Conservation (phyloP, 2,888 invertebrate species). For the Lacanobia wlatinum region DNA sequence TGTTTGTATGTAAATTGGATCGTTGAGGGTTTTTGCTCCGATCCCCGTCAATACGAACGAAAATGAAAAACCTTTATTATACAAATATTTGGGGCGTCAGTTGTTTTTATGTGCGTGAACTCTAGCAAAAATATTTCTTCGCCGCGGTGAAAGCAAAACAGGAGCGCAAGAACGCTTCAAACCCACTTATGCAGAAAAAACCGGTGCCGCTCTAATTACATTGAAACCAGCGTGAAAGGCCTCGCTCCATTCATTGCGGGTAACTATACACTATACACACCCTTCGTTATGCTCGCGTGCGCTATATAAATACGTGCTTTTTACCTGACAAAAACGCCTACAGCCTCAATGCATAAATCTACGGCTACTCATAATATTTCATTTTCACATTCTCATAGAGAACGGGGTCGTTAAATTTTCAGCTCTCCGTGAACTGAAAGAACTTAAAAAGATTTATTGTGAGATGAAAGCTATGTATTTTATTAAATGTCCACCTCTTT, state of each 20-base stretch:
- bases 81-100: constrained; percentile 59
- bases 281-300: constrained; percentile 68
- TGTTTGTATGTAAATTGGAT: constrained; percentile 65
- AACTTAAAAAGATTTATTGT: constrained; percentile 61
- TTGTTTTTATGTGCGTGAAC: constrained; percentile 64
- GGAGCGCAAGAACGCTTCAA: constrained; percentile 78
- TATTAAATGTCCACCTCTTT: constrained; percentile 65
- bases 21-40: constrained; percentile 52
- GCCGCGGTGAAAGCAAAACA: constrained; percentile 71
- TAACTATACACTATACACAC: constrained; percentile 74
- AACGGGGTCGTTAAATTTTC: constrained; percentile 53
- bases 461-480: constrained; percentile 60
- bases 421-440: constrained; percentile 51
- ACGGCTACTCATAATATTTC: constrained; percentile 49
- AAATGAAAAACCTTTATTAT: constrained; percentile 63
- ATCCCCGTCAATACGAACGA: constrained; percentile 44
- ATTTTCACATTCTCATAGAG: constrained; percentile 48
- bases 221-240: constrained; percentile 84
- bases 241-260: constrained; percentile 79
- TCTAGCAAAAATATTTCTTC: constrained; percentile 66
- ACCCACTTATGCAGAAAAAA: constrained; percentile 84
- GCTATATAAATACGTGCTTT: constrained; percentile 70
- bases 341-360: constrained; percentile 59
- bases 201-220: constrained; percentile 85
- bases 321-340: constrained; percentile 64